Base-by-base conservation (phyloP, 2,113 vertebrate species). In the Poicephalus gulielmi region DNA sequence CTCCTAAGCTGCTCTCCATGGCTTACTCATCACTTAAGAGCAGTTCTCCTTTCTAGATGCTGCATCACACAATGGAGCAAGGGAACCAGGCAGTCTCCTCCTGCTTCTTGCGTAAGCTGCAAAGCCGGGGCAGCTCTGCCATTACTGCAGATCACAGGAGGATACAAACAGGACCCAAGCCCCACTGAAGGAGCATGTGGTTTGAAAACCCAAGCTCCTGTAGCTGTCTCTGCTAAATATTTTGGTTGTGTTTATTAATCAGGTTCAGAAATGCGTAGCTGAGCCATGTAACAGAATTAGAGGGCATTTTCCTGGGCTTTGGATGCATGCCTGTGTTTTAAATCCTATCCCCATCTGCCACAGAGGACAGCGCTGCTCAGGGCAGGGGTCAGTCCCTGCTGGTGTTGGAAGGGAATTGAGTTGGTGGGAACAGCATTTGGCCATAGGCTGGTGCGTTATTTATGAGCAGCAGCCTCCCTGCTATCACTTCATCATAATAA, bases 141-240 rank as follows among this genome's bases (percentile, higher is more conserved):
- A 2, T 35, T 3, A 62, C 75, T 75, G 37, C 1, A 2, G 10
- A 11, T 28, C 1, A 1, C 33, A 7, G 63, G 41, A 8, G 52
- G 33, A 1, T 35, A 3, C 39, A 3, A 7, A 53, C 4, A 50
- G 52, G 28, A 17, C 22, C 71, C 63, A 4, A 68, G 25, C 19
- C 63, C 52, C 19, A 14, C 57, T 0, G 0, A 50, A 47, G 50
- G 52, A 35, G 14, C 17, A 4, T 1, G 3, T 9, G 13, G 3
- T 86, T 24, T 27, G 59, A 28, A 49, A 69, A 57, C 11, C 23
- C 33, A 5, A 4, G 39, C 22, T 73, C 24, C 41, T 33, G 6
- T 2, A 39, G 41, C 68, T 83, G 67, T 52, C 43, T 49, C 47
- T 59, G 66, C 85, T 39, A 9, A 35, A 6, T 16, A 3, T 74